Conservation (phyloP, 2,797 vertebrate species). For the Characodon lateralis region DNA sequence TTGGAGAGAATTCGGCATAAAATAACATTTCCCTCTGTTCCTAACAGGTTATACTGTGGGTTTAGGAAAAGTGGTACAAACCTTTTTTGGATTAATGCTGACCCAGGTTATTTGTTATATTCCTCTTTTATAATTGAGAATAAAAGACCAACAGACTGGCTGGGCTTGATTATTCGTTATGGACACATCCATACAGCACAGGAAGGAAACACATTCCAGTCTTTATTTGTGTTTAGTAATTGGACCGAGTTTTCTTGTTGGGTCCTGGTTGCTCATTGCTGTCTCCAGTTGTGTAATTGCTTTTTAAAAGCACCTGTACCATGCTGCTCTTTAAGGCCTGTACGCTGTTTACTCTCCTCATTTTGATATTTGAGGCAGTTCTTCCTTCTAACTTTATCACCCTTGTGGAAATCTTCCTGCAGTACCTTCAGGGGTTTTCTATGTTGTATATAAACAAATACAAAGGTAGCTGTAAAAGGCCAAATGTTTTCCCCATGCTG, state of each 20-base stretch:
- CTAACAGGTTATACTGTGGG: background rate
- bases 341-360: background rate
- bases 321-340: conserved; percentile 9
- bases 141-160: background rate
- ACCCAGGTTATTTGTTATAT: background rate
- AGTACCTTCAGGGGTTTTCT: conserved; percentile 15
- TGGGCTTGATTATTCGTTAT: background rate
- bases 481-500: conserved; percentile 28
- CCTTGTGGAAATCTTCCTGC: conserved; percentile 12
- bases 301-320: conserved; percentile 18
- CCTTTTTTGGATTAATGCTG: background rate
- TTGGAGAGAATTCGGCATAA: background rate
- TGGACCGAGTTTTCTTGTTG: background rate
- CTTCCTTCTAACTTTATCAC: conserved; percentile 21
- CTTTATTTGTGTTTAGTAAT: no score
- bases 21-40: background rate
- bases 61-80: background rate
- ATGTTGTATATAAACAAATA: conserved; percentile 58
- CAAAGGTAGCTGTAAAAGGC: conserved; percentile 34
- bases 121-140: background rate
- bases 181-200: background rate
- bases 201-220: background rate
- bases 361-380: conserved; percentile 16
- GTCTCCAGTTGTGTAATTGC: background rate
- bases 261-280: conserved; percentile 14